These are phyloP conservation scores for Poeciliopsis prolifica DNA, from an alignment of 2,113 vertebrate species.

Conservation along the genomic window DNA sequence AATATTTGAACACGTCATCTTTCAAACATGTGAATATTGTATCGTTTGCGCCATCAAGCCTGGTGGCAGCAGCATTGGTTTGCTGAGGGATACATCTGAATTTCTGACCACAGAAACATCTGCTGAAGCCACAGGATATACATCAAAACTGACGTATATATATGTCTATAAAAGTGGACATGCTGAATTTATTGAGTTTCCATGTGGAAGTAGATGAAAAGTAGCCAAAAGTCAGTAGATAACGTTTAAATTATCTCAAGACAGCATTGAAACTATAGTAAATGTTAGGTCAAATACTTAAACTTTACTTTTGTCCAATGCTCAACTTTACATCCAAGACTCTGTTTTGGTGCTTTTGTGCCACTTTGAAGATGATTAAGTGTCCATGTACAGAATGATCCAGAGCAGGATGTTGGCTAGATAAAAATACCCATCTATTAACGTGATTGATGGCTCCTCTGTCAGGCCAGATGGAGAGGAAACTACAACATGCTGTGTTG, in stretches of 20 bases:
- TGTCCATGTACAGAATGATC: constrained; percentile 17
- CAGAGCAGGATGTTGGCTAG: constrained; percentile 21
- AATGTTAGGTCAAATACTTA: not conserved
- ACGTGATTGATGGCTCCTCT: constrained; percentile 45
- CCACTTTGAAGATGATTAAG: constrained; percentile 52
- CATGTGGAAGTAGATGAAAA: not conserved
- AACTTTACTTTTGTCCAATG: not conserved
- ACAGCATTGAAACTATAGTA: not conserved
- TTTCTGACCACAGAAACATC: not conserved
- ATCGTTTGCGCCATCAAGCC: too few relatives aligned
- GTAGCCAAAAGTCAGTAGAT: not conserved
- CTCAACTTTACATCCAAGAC: constrained; percentile 25
- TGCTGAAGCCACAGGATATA: not conserved
- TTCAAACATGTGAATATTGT: too few relatives aligned
- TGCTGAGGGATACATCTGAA: too few relatives aligned
- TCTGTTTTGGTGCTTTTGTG: constrained; percentile 31
- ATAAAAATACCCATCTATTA: constrained; percentile 45
- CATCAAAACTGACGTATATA: constrained; percentile 16
- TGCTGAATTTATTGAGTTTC: constrained; percentile 16
- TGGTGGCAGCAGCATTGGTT: too few relatives aligned
- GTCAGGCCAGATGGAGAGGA: constrained; percentile 18
- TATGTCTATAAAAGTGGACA: constrained; percentile 27
- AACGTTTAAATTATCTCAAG: not conserved
- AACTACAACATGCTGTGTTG: constrained; percentile 19
- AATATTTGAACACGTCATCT: too few relatives aligned